These are phyloP conservation scores for Mamestra brassicae DNA, from an alignment of 2,888 invertebrate genomes.

Conservation along the genomic window DNA sequence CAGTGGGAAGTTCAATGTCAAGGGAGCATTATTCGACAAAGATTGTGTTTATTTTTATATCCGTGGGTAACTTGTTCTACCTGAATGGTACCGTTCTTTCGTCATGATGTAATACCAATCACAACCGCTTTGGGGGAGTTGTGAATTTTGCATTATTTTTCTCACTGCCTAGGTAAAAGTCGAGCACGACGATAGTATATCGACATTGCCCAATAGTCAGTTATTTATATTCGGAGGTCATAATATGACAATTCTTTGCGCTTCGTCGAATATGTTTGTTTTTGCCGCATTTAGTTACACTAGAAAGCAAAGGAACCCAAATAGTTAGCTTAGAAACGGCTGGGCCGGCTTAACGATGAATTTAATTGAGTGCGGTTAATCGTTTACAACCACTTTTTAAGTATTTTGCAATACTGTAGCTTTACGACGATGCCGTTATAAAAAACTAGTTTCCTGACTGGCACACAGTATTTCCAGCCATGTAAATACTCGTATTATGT, in stretches of 20 bases:
- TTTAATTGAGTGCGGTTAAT: not conserved
- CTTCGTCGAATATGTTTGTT: not conserved
- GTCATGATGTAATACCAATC: conserved; percentile 52
- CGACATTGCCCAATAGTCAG: not conserved
- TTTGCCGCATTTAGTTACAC: not conserved
- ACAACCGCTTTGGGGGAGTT: conserved; percentile 20
- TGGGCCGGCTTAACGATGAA: conserved; percentile 1
- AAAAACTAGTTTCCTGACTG: conserved; percentile 27
- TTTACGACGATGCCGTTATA: conserved; percentile 8
- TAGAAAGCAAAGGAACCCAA: not conserved
- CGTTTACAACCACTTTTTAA: conserved; percentile 1
- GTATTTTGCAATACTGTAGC: conserved; percentile 8
- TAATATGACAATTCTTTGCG: not conserved
- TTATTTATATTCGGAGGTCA: not conserved
- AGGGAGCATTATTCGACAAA: conserved; percentile 52
- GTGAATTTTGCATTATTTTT: conserved; percentile 20
- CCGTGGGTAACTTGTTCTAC: conserved; percentile 68
- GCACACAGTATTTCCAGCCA: conserved; percentile 20
- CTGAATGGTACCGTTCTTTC: conserved; percentile 60
- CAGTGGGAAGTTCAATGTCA: conserved; percentile 75
- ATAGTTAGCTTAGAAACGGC: not conserved
- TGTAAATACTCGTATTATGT: conserved; percentile 46
- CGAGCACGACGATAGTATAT: not conserved
- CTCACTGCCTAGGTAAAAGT: not conserved
- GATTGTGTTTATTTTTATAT: conserved; percentile 62